Conservation (phyloP, 2,113 vertebrate species). For the Caretta caretta region DNA sequence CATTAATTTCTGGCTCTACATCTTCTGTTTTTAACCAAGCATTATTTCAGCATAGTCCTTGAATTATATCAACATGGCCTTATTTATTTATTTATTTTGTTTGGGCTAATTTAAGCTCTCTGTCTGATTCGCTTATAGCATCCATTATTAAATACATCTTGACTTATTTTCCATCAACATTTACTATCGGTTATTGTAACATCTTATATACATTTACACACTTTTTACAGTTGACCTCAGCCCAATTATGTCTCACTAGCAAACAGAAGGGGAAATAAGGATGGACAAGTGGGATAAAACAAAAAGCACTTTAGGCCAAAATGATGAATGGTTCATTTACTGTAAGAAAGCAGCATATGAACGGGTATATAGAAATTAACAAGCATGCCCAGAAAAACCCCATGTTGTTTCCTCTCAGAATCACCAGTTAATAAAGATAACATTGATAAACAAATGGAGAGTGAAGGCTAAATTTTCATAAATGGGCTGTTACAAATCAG, state of each 20-base stretch:
- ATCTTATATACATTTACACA: neutral
- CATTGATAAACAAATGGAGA: neutral
- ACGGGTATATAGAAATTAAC: neutral
- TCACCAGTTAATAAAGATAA: neutral
- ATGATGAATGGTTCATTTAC: neutral
- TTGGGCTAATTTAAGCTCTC: neutral
- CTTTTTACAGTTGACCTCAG: neutral
- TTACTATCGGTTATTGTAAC: neutral
- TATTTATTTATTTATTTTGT: neutral
- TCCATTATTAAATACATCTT: neutral
- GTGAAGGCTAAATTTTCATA: neutral
- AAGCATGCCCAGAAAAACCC: neutral
- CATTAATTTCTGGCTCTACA: neutral
- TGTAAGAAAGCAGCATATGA: neutral
- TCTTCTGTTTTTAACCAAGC: neutral
- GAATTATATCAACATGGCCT: neutral
- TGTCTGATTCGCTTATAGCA: neutral
- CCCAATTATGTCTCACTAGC: neutral
- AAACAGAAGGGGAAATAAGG: constrained; percentile 6
- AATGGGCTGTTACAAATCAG: neutral
- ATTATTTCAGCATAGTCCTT: neutral
- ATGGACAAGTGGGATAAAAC: neutral
- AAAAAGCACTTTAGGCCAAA: neutral
- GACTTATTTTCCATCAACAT: neutral
- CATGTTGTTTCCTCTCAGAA: neutral